Evolutionary conservation across 2,797 vertebrate genomes (phyloP), one percentile per base, ranked within the genome.

Genomic region (Naso thynnoides): DNA sequence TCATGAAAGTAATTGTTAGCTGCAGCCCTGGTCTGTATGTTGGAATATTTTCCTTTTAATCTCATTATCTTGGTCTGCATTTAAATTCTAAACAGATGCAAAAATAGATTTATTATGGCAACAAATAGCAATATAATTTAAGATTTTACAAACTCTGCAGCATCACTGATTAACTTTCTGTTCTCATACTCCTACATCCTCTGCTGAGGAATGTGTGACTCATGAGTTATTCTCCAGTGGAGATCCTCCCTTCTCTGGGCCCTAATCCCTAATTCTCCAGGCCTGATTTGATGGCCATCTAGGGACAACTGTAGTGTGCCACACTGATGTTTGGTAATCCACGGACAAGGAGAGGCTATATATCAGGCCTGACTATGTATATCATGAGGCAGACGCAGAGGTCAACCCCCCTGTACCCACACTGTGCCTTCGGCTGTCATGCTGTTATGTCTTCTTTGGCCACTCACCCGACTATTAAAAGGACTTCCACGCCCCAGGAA

Each of bases 391-490:
- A 84, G 78, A 89, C 85, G 76, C 68, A 72, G 76, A 88, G 77
- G 80, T 88, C 70, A 78, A 19, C 56, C 66, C 56, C 71, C 70
- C 73, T 56, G 45, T 50, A 42, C 78, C 54, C 70, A 70, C 74
- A 79, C 67, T 41, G 27, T 59, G 66, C 73, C 54, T 78, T 64
- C 60, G 55, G 67, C 80, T 83, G 86, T 86, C 79, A 80, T 82
- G 78, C 85, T 86, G 80, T 90, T 87, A 85, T 83, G 83, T 91
- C 82, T 92, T 90, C 87, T 86, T 92, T 79, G 59, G 78, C 79
- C 74, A 79, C 77, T 88, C 89, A 70, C 69, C 24, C 57, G 47
- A 81, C 92, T 94, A 94, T 91, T 92, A 90, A 92, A 93, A 94
- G 90, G 76, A 88, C 73, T 26, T 70, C 86, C 67, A 77, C 68